Percentiles rank a stretch among this genome's conserved stretches.
Evolutionary conservation across 2,113 vertebrate genomes (phyloP).

Genomic region (Andinoacara biseriatus): DNA sequence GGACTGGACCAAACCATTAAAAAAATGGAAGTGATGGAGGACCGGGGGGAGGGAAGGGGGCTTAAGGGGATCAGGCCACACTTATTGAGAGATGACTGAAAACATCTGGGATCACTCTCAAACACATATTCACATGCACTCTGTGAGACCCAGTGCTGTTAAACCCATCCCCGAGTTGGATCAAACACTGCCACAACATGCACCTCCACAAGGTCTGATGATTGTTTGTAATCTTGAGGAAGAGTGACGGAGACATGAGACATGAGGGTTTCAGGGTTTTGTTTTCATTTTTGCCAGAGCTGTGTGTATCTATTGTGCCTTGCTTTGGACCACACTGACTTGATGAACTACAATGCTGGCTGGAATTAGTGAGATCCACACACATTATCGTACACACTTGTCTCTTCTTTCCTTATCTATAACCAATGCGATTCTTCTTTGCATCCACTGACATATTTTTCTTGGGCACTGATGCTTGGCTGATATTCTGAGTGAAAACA

Average conservation of each 20-base stretch:
- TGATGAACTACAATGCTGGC: constrained; percentile 68
- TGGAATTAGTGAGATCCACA: constrained; percentile 66
- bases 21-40: constrained; percentile 35
- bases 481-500: constrained; percentile 24
- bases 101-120: constrained; percentile 80
- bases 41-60: constrained; percentile 8
- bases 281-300: constrained; percentile 27
- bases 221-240: constrained; percentile 62
- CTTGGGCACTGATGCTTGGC: constrained; percentile 10
- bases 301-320: constrained; percentile 32
- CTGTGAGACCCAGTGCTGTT: constrained; percentile 4
- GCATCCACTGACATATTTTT: constrained; percentile 22
- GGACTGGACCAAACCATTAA: constrained; percentile 64
- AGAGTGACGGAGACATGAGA: constrained; percentile 73
- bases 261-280: constrained; percentile 26
- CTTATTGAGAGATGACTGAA: constrained; percentile 77
- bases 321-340: constrained; percentile 44
- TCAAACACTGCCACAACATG: constrained; percentile 53
- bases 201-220: constrained; percentile 47
- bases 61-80: constrained; percentile 76
- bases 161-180: constrained; percentile 53
- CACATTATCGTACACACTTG: constrained; percentile 38
- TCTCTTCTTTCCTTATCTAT: constrained; percentile 62
- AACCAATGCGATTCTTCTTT: constrained; percentile 43
- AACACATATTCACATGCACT: constrained; percentile 52